These are phyloP conservation scores for Amyelois transitella DNA, from an alignment of 1,140 invertebrate genomes.

Conservation along the genomic window DNA sequence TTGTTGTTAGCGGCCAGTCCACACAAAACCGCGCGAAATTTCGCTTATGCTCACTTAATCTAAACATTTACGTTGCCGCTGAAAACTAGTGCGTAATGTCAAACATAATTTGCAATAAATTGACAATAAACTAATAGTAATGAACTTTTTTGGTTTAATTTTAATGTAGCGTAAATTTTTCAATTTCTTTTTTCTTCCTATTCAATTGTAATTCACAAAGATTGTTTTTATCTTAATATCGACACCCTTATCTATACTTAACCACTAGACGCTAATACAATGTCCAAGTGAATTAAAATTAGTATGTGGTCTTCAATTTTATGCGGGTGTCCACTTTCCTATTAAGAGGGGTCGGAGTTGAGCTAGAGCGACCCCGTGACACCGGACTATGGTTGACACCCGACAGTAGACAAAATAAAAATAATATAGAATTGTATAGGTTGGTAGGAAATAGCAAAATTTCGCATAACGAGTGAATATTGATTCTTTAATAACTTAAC, in stretches of 20 bases:
- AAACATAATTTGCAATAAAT: background rate
- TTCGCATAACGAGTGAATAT: too few species aligned
- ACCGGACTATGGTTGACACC: constrained; percentile 51
- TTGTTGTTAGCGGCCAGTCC: constrained; percentile 51
- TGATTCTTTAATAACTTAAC: too few species aligned
- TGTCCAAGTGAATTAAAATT: constrained; percentile 35
- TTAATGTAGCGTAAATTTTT: too few species aligned
- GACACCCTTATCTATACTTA: constrained; percentile 12
- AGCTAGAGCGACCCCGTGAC: constrained; percentile 45
- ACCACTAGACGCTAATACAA: constrained; percentile 24
- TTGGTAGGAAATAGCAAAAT: too few species aligned
- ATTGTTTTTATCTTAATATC: too few species aligned
- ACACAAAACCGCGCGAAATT: constrained; percentile 52
- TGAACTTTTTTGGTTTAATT: too few species aligned
- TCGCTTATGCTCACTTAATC: constrained; percentile 39
- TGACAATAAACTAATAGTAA: too few species aligned
- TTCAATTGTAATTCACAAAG: too few species aligned
- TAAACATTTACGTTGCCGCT: constrained; percentile 41
- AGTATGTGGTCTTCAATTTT: constrained; percentile 17
- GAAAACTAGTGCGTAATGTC: constrained; percentile 23
- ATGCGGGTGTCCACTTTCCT: constrained; percentile 61
- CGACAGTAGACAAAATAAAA: constrained; percentile 18
- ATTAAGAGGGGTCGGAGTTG: constrained; percentile 49
- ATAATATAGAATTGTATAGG: background rate
- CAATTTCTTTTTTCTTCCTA: too few species aligned